Evolutionary conservation across 2,113 vertebrate genomes (phyloP), one percentile per base, ranked within the genome.

Genomic region (Heterochromis multidens): DNA sequence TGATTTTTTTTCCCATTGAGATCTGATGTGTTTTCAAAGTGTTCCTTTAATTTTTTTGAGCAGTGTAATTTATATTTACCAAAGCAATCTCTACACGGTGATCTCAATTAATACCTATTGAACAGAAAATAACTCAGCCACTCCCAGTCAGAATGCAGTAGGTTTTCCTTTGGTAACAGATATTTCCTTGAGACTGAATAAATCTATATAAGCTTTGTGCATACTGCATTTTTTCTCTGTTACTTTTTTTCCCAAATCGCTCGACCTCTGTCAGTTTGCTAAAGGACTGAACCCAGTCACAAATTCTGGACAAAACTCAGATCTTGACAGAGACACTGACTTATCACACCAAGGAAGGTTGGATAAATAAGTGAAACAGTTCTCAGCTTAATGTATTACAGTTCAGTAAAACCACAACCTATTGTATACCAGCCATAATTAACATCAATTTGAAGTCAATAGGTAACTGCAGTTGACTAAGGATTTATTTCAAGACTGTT

Each of bases 391-490:
- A 56, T 56, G n/a, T 11, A n/a, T 46, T 43, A 67, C 37, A 27
- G 63, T 67, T 70, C 65, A 70, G 65, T 37, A 70, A 23, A 37
- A 27, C 37, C 23, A 27, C 65, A 70, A 0, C 37, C 4, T 62
- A 35, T 62, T 10, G 31, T 21, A 35, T 31, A 62, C 5, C 60
- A 19, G 14, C 40, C 40, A 49, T 5, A 70, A 49, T 0, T 3
- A 70, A 7, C 23, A 70, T 4, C 21, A 2, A 56, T 8, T 0
- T 46, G 8, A 0, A 49, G 7, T 43, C 37, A 67, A 25, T 0
- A 56, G 37, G 37, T 67, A 67, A 25, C 13, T 0, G n/a, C 35
- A 40, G 12, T 67, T 65, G 13, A 65, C 21, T 8, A 65, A 40
- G 33, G 13, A 16, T 40, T n/a, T 65, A 65, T n/a, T 65, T 46